Evolutionary conservation across 2,888 invertebrate genomes (phyloP).

Genomic region (Athetis lepigone): DNA sequence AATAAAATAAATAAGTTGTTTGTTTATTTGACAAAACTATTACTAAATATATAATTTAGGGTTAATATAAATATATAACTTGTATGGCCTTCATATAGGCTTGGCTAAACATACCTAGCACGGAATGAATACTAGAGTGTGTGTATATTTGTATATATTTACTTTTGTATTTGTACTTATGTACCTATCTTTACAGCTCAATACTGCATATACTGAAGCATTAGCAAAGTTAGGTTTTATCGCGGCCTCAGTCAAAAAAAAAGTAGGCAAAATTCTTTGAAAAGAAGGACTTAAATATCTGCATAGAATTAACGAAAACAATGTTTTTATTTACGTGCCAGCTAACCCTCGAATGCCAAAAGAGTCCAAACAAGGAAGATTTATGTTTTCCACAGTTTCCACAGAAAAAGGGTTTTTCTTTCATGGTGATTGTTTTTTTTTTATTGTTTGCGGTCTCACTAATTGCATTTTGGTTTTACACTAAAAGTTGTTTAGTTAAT

Average conservation of each 20-base stretch:
- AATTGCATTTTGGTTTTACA: conserved; percentile 72
- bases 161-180: no score
- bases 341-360: conserved; percentile 74
- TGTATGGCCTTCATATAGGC: no score
- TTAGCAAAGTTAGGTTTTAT: no score
- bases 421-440: conserved; percentile 73
- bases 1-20: no score
- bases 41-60: no score
- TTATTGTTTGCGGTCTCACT: conserved; percentile 65
- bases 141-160: no score
- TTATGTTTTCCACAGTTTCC: conserved; percentile 75
- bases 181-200: no score
- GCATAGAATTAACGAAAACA: conserved; percentile 63
- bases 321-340: conserved; percentile 75
- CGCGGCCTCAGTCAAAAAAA: neutral
- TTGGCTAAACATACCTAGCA: no score
- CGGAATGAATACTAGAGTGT: no score
- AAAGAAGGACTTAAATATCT: conserved; percentile 32
- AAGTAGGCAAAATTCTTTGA: conserved; percentile 1
- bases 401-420: conserved; percentile 75
- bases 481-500: conserved; percentile 37
- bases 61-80: no score
- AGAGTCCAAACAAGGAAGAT: conserved; percentile 76
- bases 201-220: no score
- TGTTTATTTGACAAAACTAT: no score